Conservation (phyloP, 2,888 invertebrate species). For the Heliconius ethilla region DNA sequence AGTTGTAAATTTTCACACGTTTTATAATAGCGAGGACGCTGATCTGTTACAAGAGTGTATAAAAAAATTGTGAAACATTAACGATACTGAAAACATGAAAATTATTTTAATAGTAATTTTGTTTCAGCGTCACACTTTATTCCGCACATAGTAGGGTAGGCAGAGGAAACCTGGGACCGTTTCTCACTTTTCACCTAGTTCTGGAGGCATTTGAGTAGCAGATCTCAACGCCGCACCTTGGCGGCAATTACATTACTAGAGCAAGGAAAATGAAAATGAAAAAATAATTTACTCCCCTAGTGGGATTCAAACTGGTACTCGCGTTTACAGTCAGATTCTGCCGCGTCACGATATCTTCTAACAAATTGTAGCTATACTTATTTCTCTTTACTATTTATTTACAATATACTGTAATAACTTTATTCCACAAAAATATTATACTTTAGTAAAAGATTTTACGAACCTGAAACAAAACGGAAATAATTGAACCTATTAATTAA, state of each 20-base stretch:
- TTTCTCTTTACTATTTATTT: no score
- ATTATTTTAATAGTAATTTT: no score
- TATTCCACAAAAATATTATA: no score
- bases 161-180: background rate
- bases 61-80: background rate
- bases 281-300: background rate
- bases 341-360: no score
- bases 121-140: background rate
- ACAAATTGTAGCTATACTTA: no score
- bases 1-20: slow-evolving; percentile 23
- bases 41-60: slow-evolving; percentile 11
- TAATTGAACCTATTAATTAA: background rate
- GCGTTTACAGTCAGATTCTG: no score
- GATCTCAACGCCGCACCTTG: background rate
- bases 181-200: background rate
- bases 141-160: background rate
- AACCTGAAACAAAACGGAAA: no score
- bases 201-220: background rate
- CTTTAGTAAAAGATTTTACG: no score
- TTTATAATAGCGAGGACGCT: slow-evolving; percentile 12
- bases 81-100: no score
- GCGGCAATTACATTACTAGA: background rate
- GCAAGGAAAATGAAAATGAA: background rate
- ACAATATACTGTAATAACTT: no score
- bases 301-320: no score